These are phyloP conservation scores for Entosphenus tridentatus DNA, from an alignment of 2,113 vertebrate genomes.

Conservation along the genomic window DNA sequence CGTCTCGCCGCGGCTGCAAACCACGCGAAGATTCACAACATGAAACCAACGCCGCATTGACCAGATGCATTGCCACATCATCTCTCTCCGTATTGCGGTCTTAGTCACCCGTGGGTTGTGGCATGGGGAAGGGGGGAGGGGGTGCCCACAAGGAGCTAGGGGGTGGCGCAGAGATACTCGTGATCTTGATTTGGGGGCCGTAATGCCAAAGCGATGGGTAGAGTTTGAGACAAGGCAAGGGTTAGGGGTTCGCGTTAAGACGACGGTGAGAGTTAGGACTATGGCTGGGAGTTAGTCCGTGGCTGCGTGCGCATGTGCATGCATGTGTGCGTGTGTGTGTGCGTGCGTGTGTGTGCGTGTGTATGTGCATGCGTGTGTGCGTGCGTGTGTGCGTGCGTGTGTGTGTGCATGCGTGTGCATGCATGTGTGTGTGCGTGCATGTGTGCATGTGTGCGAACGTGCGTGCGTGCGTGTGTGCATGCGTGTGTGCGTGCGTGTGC, in stretches of 20 bases:
- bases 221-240: neutral
- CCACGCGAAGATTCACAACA: neutral
- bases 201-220: neutral
- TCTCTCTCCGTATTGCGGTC: neutral
- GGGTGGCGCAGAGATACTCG: neutral
- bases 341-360: no score
- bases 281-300: neutral
- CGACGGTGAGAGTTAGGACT: neutral
- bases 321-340: neutral
- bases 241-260: neutral
- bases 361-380: neutral
- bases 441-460: neutral
- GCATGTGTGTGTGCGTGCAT: neutral
- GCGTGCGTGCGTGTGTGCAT: neutral
- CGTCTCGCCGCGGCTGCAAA: neutral
- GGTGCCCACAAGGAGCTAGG: neutral
- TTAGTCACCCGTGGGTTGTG: neutral
- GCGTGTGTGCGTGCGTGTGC: neutral
- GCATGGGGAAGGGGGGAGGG: neutral
- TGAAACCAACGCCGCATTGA: no score
- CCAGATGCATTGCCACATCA: neutral
- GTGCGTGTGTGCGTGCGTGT: slow-evolving; percentile 1
- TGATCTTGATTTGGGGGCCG: neutral
- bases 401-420: neutral
- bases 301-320: neutral